phyloP scores from a whole-genome alignment of 2,797 vertebrate genomes.

The Poliocrania exsul region DNA sequence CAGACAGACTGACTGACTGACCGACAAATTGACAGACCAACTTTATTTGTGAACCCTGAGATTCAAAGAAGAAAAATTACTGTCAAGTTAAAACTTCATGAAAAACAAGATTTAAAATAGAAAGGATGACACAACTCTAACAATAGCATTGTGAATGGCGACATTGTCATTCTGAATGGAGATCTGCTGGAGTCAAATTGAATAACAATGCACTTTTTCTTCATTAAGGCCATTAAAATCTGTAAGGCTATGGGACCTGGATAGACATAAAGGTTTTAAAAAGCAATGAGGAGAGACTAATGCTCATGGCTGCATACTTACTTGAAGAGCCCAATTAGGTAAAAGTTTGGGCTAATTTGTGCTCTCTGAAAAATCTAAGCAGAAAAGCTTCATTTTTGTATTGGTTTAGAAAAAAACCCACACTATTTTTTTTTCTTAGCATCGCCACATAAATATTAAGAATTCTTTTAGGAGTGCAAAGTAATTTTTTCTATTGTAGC shows the following conservation, averaged over 20 bases:
- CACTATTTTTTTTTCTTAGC: background rate
- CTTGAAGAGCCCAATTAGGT: conserved; percentile 40
- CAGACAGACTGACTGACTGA: background rate
- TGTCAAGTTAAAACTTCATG: background rate
- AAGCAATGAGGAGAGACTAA: conserved; percentile 32
- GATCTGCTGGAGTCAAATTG: conserved; percentile 52
- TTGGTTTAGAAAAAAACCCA: background rate
- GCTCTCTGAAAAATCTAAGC: conserved; percentile 15
- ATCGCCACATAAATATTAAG: conserved; percentile 45
- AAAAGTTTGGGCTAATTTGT: conserved; percentile 45
- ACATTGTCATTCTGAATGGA: conserved; percentile 34
- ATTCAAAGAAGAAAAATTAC: background rate
- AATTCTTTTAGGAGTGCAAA: conserved; percentile 26
- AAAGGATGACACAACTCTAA: background rate
- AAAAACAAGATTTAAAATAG: conserved; percentile 29
- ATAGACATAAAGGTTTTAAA: conserved; percentile 45
- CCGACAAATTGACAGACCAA: background rate
- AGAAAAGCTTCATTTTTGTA: conserved; percentile 9
- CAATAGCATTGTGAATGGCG: conserved; percentile 27
- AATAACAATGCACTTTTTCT: conserved; percentile 58
- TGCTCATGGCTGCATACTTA: conserved; percentile 17
- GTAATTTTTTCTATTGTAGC: background rate
- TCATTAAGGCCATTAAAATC: conserved; percentile 48
- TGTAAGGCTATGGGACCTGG: conserved; percentile 37
- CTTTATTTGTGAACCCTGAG: background rate